Evolutionary conservation across 2,797 vertebrate species (phyloP), one percentile per base, ranked within the genome.

Genomic region (Artibeus lituratus): DNA sequence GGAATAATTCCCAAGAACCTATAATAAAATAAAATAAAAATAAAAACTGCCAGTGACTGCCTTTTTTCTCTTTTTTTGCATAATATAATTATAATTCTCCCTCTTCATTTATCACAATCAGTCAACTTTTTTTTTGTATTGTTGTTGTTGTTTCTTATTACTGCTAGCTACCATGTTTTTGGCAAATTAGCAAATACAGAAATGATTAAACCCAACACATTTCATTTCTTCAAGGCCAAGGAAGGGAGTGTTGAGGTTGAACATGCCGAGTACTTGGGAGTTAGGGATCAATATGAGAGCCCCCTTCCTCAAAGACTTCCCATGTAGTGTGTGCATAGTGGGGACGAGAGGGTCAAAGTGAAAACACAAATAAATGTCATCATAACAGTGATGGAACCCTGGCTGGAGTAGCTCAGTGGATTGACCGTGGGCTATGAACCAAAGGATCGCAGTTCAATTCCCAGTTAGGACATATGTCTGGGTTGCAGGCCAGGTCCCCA

Each of bases 21-120:
- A 82, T 21, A 59, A 86, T 57, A 87, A 92, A 96, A 62, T 85
- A 62, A 87, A 91, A 72, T 24, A 74, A 65, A 82, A 94, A 83
- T 70, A 72, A 94, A 84, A 62, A 29, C 19, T 65, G 44, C 53
- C 26, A 81, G 37, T 22, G 35, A 80, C 15, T 85, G n/a, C 70
- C 47, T 65, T 87, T 94, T 87, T 76, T 49, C 55, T 82, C 4
- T 29, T 90, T 35, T 65, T 49, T 49, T 29, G 3, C 22, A 70
- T 53, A 83, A 42, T 44, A 32, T 77, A 72, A 85, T 87, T 87
- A 51, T 47, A 73, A 69, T 73, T 69, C 35, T 90, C 26, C 26
- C 53, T 59, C 37, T 90, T 90, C 35, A 37, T 39, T 95, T 69
- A 87, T 94, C 67, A 74, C 65, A 91, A 19, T 70, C 49, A 76